Base-by-base conservation (phyloP, 2,888 invertebrate genomes). In the Saturnia pavonia region DNA sequence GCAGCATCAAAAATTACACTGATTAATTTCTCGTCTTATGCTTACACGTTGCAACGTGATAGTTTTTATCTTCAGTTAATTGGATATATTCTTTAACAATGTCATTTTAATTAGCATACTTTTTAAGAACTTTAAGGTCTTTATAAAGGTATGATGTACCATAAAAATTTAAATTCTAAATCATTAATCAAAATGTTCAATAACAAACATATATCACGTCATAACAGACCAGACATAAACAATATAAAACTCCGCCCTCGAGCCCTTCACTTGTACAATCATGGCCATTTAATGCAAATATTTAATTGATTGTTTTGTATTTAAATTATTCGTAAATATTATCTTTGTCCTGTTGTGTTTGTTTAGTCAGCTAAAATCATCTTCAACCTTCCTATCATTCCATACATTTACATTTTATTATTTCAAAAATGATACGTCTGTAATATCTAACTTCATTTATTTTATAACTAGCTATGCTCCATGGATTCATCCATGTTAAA, bases 191-290 rank as follows among this genome's bases (percentile, higher is more conserved):
- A 14, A 14, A 60, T 8, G 12, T 14, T 27, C 25, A 60, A 14
- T 27, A 25, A 60, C 27, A 60, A 14, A 27, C 6, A 27, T 27
- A 60, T 60, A 60, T 60, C 16, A 60, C 16, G 27, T 14, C 25
- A 12, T 27, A 27, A 60, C 57, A 57, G 12, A 57, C 14, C 12
- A 25, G 25, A 57, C 12, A 25, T 9, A 25, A 12, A 60, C 25
- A 27, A 60, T 60, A 60, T 27, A 60, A 14, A 60, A 14, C 57
- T 60, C 57, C 14, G 27, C 57, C 16, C 6, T 27, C 57, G 14
- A 27, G 25, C 57, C 57, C 14, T 60, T 60, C 57, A 60, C 57
- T 60, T 60, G 27, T 67, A n/a, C 11, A 67, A 67, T 43, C 45
- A 42, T 22, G 40, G 67, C n/a, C 27, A 27, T 6, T 27, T 60